Conservation (phyloP, 2,888 invertebrate genomes). For the Callimorpha dominula region DNA sequence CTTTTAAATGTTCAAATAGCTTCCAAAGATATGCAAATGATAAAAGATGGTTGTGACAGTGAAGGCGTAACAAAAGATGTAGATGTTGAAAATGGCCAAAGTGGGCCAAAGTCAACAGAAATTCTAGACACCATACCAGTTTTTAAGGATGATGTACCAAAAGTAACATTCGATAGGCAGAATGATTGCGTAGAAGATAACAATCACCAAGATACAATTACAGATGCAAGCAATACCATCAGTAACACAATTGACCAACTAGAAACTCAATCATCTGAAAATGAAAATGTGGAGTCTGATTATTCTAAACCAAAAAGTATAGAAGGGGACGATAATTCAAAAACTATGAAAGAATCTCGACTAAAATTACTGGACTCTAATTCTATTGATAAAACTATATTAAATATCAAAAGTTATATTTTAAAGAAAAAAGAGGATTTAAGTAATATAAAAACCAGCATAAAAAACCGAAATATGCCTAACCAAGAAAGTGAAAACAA, state of each 20-base stretch:
- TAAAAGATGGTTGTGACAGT: not conserved
- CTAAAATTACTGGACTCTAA: slow-evolving; percentile 17
- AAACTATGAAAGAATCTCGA: not conserved
- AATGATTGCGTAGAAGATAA: slow-evolving; percentile 6
- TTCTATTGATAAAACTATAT: slow-evolving; percentile 40
- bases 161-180: slow-evolving; percentile 6
- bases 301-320: not conserved
- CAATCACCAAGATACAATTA: slow-evolving; percentile 26
- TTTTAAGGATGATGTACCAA: slow-evolving; percentile 1
- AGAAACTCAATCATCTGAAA: slow-evolving; percentile 15
- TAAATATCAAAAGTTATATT: slow-evolving; percentile 55
- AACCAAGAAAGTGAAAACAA: not conserved
- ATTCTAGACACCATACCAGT: slow-evolving; percentile 41
- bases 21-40: not conserved
- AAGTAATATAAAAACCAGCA: slow-evolving; percentile 36
- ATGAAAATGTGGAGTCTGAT: slow-evolving; percentile 4
- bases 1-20: not conserved
- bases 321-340: not conserved
- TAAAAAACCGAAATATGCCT: slow-evolving; percentile 8
- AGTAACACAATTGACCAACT: slow-evolving; percentile 16
- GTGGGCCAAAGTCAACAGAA: slow-evolving; percentile 31
- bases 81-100: not conserved
- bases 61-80: not conserved
- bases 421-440: slow-evolving; percentile 55
- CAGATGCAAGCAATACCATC: slow-evolving; percentile 29